A percentile compares a stretch with the other conserved stretches of the same genome.
Conservation (phyloP, 2,888 invertebrate genomes). For the Empis livida region DNA sequence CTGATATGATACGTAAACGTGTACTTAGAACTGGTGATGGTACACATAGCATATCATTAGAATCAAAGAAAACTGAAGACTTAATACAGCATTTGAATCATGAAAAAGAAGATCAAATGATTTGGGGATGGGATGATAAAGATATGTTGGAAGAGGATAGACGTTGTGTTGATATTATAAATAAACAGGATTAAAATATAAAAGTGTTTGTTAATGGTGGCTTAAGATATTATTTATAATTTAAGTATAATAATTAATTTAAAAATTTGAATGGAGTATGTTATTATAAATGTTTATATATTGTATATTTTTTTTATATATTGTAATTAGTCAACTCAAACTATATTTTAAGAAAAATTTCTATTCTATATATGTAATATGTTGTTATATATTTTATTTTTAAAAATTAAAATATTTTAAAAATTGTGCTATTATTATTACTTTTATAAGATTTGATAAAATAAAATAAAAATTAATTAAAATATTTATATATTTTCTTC, state of each 20-base stretch:
- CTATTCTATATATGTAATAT: no score
- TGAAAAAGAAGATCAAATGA: conserved; percentile 38
- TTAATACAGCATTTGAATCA: conserved; percentile 26
- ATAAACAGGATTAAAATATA: conserved; percentile 21
- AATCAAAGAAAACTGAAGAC: conserved; percentile 23
- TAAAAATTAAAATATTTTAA: no score
- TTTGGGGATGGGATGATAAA: conserved; percentile 75
- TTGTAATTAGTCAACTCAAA: no score
- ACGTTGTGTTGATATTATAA: conserved; percentile 34
- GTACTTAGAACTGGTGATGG: conserved; percentile 64
- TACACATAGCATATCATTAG: conserved; percentile 30
- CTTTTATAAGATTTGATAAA: no score
- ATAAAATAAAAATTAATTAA: no score
- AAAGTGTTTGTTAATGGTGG: background rate
- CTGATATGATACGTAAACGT: conserved; percentile 55
- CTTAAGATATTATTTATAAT: background rate
- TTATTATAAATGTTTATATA: no score
- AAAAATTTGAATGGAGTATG: background rate
- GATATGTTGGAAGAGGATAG: conserved; percentile 61
- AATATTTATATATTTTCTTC: no score
- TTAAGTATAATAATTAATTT: background rate
- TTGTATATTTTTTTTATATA: no score
- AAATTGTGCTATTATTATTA: no score
- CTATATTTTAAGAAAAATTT: no score
- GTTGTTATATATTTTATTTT: no score